These are phyloP conservation scores for Silurus lanzhouensis DNA, from an alignment of 2,797 vertebrate genomes.

Conservation along the genomic window DNA sequence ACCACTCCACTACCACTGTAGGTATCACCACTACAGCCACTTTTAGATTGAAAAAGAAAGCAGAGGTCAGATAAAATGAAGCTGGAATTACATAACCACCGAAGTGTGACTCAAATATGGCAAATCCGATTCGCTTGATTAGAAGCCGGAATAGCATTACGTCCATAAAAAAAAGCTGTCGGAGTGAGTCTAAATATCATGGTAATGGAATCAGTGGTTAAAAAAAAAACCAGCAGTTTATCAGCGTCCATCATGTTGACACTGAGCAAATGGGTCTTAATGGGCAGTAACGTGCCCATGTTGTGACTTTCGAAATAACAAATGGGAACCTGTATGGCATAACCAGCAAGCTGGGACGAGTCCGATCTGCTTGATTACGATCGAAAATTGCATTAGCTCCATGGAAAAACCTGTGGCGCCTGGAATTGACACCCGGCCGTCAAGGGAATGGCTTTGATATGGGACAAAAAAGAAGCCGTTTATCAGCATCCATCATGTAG, in stretches of 20 bases:
- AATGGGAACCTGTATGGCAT: conserved; percentile 2
- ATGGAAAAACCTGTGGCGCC: not conserved
- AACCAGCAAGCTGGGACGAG: conserved; percentile 12
- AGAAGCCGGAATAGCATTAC: conserved; percentile 23
- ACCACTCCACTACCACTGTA: not conserved
- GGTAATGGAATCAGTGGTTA: conserved; percentile 67
- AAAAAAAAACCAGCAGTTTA: conserved; percentile 60
- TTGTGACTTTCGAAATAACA: conserved; percentile 37
- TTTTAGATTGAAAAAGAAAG: conserved; percentile 7
- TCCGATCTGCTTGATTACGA: conserved; percentile 27
- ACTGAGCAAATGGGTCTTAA: not conserved
- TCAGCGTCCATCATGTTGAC: conserved; percentile 62
- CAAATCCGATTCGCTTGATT: conserved; percentile 30
- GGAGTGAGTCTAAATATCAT: not conserved
- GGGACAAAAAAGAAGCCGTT: conserved; percentile 59
- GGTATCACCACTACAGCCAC: conserved; percentile 36
- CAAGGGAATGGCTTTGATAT: conserved; percentile 64
- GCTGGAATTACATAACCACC: conserved; percentile 13
- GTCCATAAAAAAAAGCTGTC: not conserved
- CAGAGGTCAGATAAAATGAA: conserved; percentile 10
- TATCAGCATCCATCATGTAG: conserved; percentile 65
- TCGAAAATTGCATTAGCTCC: conserved; percentile 19
- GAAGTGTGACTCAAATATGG: conserved; percentile 33
- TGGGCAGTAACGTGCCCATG: not conserved
- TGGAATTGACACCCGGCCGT: not conserved